A percentile compares a stretch with the other conserved stretches of the same genome.
phyloP scores from a whole-genome alignment of 2,113 vertebrate genomes.

The Calidris pygmaea region DNA sequence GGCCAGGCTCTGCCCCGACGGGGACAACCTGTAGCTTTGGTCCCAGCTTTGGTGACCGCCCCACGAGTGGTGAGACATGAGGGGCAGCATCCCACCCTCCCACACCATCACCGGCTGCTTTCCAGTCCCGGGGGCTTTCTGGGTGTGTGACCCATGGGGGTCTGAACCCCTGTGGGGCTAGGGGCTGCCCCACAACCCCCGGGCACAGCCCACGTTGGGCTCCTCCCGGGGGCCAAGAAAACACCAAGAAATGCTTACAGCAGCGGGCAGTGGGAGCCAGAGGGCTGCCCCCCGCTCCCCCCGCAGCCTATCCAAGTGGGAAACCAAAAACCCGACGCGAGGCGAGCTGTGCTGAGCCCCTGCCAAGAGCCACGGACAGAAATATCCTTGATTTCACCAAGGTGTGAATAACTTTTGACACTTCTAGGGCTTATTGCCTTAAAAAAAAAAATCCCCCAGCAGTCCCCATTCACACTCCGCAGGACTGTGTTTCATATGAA shows the following conservation, averaged over 20 bases:
- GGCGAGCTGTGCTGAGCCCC: constrained; percentile 29
- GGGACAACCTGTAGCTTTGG: neutral
- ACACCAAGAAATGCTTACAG: neutral
- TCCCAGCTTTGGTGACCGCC: neutral
- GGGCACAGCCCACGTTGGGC: fast-evolving
- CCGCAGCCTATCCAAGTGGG: neutral
- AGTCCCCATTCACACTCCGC: constrained; percentile 50
- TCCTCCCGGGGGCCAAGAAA: neutral
- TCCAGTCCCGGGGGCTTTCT: neutral
- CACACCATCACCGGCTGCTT: neutral
- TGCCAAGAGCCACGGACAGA: constrained; percentile 58
- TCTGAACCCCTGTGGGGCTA: neutral
- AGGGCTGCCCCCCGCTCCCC: neutral
- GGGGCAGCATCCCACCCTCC: neutral
- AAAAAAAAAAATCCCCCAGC: constrained; percentile 21
- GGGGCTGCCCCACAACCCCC: fast-evolving
- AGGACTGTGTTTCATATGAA: constrained; percentile 52
- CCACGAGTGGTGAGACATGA: fast-evolving
- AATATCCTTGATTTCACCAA: constrained; percentile 61
- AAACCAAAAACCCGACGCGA: constrained; percentile 19
- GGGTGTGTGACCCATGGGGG: fast-evolving
- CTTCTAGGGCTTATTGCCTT: constrained; percentile 51
- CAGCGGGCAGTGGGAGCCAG: neutral
- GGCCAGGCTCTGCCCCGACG: fast-evolving
- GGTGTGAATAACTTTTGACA: constrained; percentile 68